Evolutionary conservation across 2,113 vertebrate species (phyloP).

Genomic region (Lampris megalopsis): DNA sequence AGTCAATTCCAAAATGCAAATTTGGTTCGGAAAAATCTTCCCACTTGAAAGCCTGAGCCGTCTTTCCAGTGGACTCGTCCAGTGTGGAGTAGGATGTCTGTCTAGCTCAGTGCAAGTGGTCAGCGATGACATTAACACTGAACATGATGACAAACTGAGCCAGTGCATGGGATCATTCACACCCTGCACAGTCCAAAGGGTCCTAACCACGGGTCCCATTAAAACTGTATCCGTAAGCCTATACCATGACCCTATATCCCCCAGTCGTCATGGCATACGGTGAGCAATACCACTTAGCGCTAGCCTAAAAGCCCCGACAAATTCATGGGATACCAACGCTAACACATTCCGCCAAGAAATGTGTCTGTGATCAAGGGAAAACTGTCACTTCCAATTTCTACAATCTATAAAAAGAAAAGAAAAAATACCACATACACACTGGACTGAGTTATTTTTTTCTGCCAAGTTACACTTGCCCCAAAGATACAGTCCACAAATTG

Average conservation of each 20-base stretch:
- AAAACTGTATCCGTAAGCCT: conserved; percentile 34
- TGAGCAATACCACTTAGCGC: conserved; percentile 13
- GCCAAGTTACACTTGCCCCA: conserved; percentile 28
- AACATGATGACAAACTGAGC: conserved; percentile 54
- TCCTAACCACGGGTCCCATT: not conserved
- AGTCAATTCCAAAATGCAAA: too few relatives aligned
- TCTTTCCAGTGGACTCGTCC: conserved; percentile 1
- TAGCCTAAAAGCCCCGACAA: conserved; percentile 25
- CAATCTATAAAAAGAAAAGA: conserved; percentile 33
- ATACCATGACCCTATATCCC: conserved; percentile 52
- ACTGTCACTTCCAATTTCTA: conserved; percentile 23
- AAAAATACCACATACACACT: conserved; percentile 34
- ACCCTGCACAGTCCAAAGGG: not conserved
- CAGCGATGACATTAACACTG: conserved; percentile 14
- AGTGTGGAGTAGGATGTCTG: conserved; percentile 32
- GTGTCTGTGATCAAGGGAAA: conserved; percentile 4
- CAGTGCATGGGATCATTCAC: conserved; percentile 11
- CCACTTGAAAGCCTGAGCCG: conserved; percentile 12
- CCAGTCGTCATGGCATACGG: conserved; percentile 4
- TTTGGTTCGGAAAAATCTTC: not conserved
- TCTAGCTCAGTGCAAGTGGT: conserved; percentile 10
- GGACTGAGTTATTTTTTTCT: conserved; percentile 36
- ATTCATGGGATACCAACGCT: conserved; percentile 46
- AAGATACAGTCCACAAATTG: conserved; percentile 21
- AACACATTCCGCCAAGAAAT: conserved; percentile 16